phyloP scores from a whole-genome alignment of 2,888 invertebrate genomes.

The Cybosia mesomella region DNA sequence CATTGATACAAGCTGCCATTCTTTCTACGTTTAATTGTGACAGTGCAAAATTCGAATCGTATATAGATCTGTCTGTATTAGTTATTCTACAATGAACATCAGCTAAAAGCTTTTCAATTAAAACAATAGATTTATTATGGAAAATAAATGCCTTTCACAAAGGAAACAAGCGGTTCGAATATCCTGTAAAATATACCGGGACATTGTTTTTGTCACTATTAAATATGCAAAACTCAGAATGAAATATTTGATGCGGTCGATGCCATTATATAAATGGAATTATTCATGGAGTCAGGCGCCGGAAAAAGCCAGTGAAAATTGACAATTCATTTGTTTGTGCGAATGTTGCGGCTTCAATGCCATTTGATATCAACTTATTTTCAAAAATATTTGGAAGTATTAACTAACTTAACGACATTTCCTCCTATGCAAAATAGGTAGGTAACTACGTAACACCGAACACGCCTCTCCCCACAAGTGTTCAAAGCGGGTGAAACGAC shows the following conservation, averaged over 20 bases:
- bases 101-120: conserved; percentile 49
- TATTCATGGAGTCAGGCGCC: conserved; percentile 80
- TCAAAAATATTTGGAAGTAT: conserved; percentile 51
- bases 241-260: conserved; percentile 83
- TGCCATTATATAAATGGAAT: conserved; percentile 82
- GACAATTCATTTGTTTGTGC: conserved; percentile 81
- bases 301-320: conserved; percentile 81
- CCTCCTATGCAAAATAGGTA: conserved; percentile 75
- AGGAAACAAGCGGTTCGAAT: conserved; percentile 56
- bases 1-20: conserved; percentile 24
- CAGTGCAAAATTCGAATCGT: conserved; percentile 13
- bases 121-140: conserved; percentile 56
- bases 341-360: conserved; percentile 73
- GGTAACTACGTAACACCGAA: conserved; percentile 64
- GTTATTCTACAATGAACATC: conserved; percentile 22
- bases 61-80: conserved; percentile 27
- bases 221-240: conserved; percentile 82
- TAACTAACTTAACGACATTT: conserved; percentile 65
- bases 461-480: conserved; percentile 79
- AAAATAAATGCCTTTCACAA: conserved; percentile 52
- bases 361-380: conserved; percentile 64
- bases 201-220: conserved; percentile 79
- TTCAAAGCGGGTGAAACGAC: conserved; percentile 85
- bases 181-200: conserved; percentile 62
- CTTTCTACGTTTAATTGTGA: conserved; percentile 31